These are phyloP conservation scores for Drosophila erecta DNA, from an alignment of 1,140 invertebrate species.

Conservation along the genomic window DNA sequence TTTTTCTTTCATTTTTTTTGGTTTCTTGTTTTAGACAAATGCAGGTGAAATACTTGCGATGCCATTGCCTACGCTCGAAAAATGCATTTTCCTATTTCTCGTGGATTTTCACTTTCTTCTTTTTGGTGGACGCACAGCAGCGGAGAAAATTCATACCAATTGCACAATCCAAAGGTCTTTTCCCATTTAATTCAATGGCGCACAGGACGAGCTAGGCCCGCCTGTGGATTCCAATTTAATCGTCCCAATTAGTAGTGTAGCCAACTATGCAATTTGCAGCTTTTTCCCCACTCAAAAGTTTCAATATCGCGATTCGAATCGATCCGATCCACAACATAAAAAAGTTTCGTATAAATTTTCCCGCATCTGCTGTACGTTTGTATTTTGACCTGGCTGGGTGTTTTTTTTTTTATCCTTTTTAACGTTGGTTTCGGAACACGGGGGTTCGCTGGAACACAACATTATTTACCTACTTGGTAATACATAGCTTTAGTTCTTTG, in stretches of 20 bases:
- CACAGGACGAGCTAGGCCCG: constrained; percentile 51
- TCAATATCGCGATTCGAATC: constrained; percentile 19
- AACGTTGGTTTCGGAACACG: constrained; percentile 10
- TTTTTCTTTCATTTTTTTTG: constrained; percentile 9
- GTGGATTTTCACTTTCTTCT: constrained; percentile 18
- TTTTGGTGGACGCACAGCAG: constrained; percentile 49
- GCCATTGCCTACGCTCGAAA: constrained; percentile 61
- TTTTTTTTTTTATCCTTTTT: constrained; percentile 4
- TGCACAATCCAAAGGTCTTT: constrained; percentile 67
- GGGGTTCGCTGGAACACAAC: constrained; percentile 18
- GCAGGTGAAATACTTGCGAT: constrained; percentile 73
- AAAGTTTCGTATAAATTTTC: constrained; percentile 74
- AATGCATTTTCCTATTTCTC: constrained; percentile 69
- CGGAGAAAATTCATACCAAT: constrained; percentile 81
- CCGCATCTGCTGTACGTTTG: constrained; percentile 65
- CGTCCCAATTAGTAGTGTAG: constrained; percentile 68
- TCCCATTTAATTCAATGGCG: constrained; percentile 7
- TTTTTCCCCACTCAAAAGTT: constrained; percentile 16
- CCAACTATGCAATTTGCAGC: constrained; percentile 75
- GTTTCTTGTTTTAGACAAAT: constrained; percentile 56
- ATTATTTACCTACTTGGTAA: constrained; percentile 16
- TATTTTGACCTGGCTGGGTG: constrained; percentile 34
- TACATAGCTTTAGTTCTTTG: constrained; percentile 5
- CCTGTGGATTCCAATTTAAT: constrained; percentile 41
- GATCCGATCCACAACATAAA: constrained; percentile 13